phyloP scores from a whole-genome alignment of 1,140 invertebrate species.

The Sitobion miscanthi region DNA sequence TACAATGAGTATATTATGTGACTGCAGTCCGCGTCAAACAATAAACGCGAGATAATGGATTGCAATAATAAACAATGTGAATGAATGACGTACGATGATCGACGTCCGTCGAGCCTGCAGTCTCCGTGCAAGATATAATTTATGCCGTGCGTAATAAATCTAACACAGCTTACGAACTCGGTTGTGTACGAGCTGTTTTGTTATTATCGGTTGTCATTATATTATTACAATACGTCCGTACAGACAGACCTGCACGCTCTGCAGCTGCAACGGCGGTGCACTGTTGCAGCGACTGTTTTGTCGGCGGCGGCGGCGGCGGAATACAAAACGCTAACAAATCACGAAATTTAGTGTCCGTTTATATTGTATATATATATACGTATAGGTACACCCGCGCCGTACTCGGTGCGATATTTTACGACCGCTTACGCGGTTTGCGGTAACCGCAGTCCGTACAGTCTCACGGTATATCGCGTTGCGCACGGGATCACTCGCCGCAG shows the following conservation, averaged over 20 bases:
- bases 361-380: neutral
- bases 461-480: neutral
- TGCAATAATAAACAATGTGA: neutral
- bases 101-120: neutral
- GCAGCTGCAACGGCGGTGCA: neutral
- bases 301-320: neutral
- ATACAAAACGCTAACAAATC: slow-evolving; percentile 16
- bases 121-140: neutral
- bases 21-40: neutral
- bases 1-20: neutral
- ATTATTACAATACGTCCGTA: neutral
- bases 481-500: neutral
- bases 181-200: neutral
- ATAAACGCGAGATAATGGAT: neutral
- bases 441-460: neutral
- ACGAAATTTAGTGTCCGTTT: neutral
- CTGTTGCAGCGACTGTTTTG: neutral
- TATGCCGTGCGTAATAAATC: neutral
- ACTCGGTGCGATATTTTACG: slow-evolving; percentile 10
- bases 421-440: slow-evolving; percentile 22
- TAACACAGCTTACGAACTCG: neutral
- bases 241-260: neutral
- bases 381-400: neutral
- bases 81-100: neutral
- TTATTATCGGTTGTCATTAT: neutral